Conservation (phyloP, 2,113 vertebrate genomes). For the Osmerus mordax region DNA sequence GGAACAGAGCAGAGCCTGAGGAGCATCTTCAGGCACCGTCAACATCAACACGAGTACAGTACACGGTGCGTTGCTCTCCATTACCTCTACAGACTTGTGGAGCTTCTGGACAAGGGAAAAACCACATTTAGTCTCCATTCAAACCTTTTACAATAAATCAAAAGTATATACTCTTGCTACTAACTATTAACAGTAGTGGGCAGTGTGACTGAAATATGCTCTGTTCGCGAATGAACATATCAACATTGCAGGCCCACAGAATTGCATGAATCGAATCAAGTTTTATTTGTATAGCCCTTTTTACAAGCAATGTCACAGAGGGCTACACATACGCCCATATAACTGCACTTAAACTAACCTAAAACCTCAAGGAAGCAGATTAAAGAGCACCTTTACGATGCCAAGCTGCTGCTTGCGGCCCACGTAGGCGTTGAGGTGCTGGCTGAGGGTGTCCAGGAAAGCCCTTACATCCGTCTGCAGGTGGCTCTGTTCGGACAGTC, state of each 20-base stretch:
- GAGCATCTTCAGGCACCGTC: constrained; percentile 22
- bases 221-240: too few species aligned
- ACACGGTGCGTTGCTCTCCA: constrained; percentile 72
- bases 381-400: constrained; percentile 62
- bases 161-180: too few species aligned
- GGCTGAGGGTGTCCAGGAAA: constrained; percentile 63
- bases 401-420: constrained; percentile 68
- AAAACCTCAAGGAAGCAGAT: too few species aligned
- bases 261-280: too few species aligned
- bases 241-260: too few species aligned
- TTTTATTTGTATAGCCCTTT: too few species aligned
- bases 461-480: constrained; percentile 51
- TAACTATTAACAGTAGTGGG: too few species aligned
- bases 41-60: constrained; percentile 66
- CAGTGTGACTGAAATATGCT: too few species aligned
- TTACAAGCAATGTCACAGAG: too few species aligned
- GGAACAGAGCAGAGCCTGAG: constrained; percentile 52
- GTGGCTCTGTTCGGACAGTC: constrained; percentile 41
- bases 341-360: too few species aligned
- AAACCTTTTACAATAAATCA: not conserved
- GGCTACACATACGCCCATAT: too few species aligned
- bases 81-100: constrained; percentile 56
- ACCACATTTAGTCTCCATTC: not conserved
- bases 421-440: constrained; percentile 65
- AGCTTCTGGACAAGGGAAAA: constrained; percentile 51